Conservation (phyloP, 1,140 invertebrate species). For the Probaryconus sp. region DNA sequence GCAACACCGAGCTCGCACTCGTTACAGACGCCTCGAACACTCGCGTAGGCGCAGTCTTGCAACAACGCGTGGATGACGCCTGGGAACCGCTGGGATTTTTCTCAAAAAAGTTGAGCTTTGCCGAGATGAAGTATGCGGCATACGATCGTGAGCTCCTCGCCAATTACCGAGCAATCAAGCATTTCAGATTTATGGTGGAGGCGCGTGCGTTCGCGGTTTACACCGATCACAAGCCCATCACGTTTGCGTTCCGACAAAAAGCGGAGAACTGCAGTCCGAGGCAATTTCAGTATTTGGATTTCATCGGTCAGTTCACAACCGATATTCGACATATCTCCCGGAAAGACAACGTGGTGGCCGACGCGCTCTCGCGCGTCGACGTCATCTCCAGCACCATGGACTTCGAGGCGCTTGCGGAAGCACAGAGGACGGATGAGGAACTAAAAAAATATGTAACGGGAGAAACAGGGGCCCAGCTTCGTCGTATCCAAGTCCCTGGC, state of each 20-base stretch:
- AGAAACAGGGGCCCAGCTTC: neutral
- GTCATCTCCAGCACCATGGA: neutral
- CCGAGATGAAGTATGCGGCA: neutral
- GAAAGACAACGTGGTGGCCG: slow-evolving; percentile 64
- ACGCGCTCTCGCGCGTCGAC: too few relatives aligned
- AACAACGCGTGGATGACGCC: neutral
- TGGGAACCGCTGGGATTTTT: slow-evolving; percentile 1
- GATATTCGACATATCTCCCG: slow-evolving; percentile 68
- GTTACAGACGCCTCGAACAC: slow-evolving; percentile 1
- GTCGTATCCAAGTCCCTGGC: neutral
- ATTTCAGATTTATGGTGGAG: slow-evolving; percentile 5
- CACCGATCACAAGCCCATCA: neutral
- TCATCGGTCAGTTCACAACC: slow-evolving; percentile 69
- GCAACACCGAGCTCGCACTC: neutral
- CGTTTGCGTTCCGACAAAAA: slow-evolving; percentile 2
- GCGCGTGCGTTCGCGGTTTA: neutral
- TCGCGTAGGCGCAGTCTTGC: neutral
- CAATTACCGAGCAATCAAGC: slow-evolving; percentile 5
- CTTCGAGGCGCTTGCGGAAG: neutral
- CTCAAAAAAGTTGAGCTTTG: neutral
- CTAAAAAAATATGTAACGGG: neutral
- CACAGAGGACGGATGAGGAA: slow-evolving; percentile 6
- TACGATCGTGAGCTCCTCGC: slow-evolving; percentile 1
- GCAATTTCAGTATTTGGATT: slow-evolving; percentile 67
- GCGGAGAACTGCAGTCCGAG: slow-evolving; percentile 16